These are phyloP conservation scores for Grapholita molesta DNA, from an alignment of 1,140 invertebrate genomes.

Conservation along the genomic window DNA sequence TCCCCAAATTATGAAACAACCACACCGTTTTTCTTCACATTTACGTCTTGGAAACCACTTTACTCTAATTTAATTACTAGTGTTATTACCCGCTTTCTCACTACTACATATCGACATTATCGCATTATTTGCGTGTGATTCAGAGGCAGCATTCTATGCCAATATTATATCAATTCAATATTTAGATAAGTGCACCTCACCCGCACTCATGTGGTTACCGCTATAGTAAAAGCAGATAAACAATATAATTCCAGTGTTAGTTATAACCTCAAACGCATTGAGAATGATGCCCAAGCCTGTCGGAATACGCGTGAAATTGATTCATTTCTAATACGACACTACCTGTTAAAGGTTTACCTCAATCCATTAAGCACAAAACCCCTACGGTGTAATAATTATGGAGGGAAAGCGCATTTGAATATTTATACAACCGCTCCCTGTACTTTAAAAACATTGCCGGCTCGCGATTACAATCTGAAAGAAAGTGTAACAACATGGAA, in stretches of 20 bases:
- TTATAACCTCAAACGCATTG: background rate
- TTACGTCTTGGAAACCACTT: background rate
- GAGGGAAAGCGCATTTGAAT: conserved; percentile 16
- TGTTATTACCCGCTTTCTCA: background rate
- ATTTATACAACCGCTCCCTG: conserved; percentile 8
- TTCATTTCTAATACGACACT: conserved; percentile 10
- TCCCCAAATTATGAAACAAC: background rate
- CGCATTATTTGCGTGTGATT: background rate
- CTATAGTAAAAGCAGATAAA: background rate
- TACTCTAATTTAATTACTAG: background rate
- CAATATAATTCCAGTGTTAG: background rate
- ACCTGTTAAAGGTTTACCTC: conserved; percentile 10
- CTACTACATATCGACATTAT: too few species aligned
- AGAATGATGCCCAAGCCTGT: background rate
- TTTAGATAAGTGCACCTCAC: background rate
- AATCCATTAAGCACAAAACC: conserved; percentile 8
- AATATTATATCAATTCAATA: background rate
- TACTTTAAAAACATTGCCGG: conserved; percentile 11
- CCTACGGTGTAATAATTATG: conserved; percentile 17
- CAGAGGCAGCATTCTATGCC: background rate
- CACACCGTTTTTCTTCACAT: background rate
- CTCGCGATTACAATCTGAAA: conserved; percentile 12
- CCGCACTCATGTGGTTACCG: background rate
- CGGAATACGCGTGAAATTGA: conserved; percentile 7
- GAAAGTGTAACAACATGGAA: conserved; percentile 7